Percentiles rank a stretch among this genome's conserved stretches.
Evolutionary conservation across 2,888 invertebrate genomes (phyloP).

Genomic region (Euphydryas editha): DNA sequence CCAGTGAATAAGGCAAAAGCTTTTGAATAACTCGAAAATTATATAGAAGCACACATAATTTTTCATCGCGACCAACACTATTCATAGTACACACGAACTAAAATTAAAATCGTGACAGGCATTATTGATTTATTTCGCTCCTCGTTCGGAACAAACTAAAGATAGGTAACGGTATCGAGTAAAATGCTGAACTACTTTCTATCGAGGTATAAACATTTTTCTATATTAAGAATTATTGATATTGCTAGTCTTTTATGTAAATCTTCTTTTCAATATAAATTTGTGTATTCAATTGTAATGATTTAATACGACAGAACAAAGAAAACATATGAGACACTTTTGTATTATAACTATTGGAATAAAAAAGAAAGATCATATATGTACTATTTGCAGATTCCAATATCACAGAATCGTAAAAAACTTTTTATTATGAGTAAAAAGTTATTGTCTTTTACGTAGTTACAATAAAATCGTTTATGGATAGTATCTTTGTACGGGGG

Average conservation of each 20-base stretch:
- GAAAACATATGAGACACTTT: background rate
- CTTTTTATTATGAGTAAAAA: slow-evolving; percentile 6
- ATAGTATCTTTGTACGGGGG: background rate
- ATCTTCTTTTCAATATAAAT: too few species aligned
- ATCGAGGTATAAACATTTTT: background rate
- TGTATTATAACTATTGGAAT: background rate
- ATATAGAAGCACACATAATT: background rate
- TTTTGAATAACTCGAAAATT: slow-evolving; percentile 10
- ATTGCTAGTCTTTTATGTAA: too few species aligned
- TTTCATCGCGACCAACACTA: background rate
- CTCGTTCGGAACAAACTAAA: slow-evolving; percentile 1
- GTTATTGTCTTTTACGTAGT: slow-evolving; percentile 6
- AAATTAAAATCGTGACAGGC: slow-evolving; percentile 1
- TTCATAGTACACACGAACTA: background rate
- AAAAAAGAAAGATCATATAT: background rate
- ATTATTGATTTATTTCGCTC: slow-evolving; percentile 1
- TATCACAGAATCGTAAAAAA: slow-evolving; percentile 6
- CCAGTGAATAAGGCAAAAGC: slow-evolving; percentile 21
- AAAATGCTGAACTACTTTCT: background rate
- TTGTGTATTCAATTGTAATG: too few species aligned
- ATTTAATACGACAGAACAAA: background rate
- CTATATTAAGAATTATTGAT: background rate
- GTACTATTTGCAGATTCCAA: background rate
- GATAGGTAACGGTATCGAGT: background rate
- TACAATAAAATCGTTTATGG: slow-evolving; percentile 6